Conservation (phyloP, 2,888 invertebrate genomes). For the Agrypnus murinus region DNA sequence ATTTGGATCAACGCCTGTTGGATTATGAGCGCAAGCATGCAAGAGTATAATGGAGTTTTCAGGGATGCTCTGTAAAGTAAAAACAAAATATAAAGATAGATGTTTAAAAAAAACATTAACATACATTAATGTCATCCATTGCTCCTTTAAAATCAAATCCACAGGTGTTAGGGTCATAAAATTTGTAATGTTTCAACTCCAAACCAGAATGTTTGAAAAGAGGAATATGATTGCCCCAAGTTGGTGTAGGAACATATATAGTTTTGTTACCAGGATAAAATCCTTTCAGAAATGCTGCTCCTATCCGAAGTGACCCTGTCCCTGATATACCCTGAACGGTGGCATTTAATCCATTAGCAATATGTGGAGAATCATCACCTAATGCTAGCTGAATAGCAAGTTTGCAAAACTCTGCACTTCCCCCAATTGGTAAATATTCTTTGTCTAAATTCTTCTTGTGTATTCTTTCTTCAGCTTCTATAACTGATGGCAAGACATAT, state of each 20-base stretch:
- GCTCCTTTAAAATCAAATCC: conserved; percentile 95
- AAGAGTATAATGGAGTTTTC: conserved; percentile 91
- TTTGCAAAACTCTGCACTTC: conserved; percentile 88
- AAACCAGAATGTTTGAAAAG: conserved; percentile 93
- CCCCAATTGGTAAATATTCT: conserved; percentile 96
- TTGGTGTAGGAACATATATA: conserved; percentile 91
- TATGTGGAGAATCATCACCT: conserved; percentile 82
- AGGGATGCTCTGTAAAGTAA: conserved; percentile 89
- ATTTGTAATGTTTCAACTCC: conserved; percentile 91
- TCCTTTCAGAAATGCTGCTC: conserved; percentile 88
- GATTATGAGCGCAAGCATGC: conserved; percentile 99
- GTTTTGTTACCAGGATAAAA: conserved; percentile 88
- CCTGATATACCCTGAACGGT: conserved; percentile 95
- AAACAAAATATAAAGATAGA: too few relatives aligned
- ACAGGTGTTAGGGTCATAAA: conserved; percentile 94
- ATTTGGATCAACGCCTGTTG: conserved; percentile 95
- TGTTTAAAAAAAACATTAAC: too few relatives aligned
- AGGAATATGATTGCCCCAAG: conserved; percentile 99
- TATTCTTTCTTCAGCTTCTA: conserved; percentile 87
- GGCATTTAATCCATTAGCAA: conserved; percentile 81
- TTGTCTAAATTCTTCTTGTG: conserved; percentile 84
- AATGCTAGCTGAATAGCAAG: conserved; percentile 91
- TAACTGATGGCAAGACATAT: conserved; percentile 92
- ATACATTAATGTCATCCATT: conserved; percentile 89
- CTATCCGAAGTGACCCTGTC: conserved; percentile 96